phyloP scores from a whole-genome alignment of 2,888 invertebrate species.

The Gari tellinella region DNA sequence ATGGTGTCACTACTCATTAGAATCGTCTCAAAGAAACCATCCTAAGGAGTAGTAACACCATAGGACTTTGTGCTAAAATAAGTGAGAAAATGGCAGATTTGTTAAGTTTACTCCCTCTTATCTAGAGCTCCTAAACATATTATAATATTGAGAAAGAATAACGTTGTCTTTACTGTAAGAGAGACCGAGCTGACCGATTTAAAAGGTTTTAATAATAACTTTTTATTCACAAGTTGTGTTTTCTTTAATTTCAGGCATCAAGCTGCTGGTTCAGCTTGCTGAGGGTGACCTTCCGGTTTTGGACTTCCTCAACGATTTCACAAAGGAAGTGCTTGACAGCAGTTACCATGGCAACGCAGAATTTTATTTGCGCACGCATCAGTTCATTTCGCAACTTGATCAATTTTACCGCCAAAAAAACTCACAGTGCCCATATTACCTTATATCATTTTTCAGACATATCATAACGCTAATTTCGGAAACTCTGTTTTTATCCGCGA shows the following conservation, averaged over 20 bases:
- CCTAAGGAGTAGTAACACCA: too few relatives aligned
- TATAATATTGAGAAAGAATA: too few relatives aligned
- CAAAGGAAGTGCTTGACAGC: conserved; percentile 52
- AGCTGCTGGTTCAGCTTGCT: conserved; percentile 60
- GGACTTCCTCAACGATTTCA: conserved; percentile 57
- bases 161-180: too few relatives aligned
- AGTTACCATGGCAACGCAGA: conserved; percentile 59
- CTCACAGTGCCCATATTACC: conserved; percentile 52
- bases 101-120: too few relatives aligned
- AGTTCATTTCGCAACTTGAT: conserved; percentile 58
- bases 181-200: too few relatives aligned
- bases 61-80: too few relatives aligned
- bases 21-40: too few relatives aligned
- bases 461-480: conserved; percentile 61
- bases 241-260: conserved; percentile 57
- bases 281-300: conserved; percentile 65
- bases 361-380: conserved; percentile 58
- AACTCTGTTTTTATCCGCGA: conserved; percentile 56
- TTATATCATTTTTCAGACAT: conserved; percentile 60
- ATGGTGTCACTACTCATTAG: too few relatives aligned
- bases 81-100: too few relatives aligned
- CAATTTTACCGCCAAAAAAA: conserved; percentile 51
- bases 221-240: too few relatives aligned
- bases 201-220: too few relatives aligned
- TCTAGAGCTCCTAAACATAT: too few relatives aligned